Evolutionary conservation across 2,113 vertebrate genomes (phyloP).

Genomic region (Heterotis niloticus): DNA sequence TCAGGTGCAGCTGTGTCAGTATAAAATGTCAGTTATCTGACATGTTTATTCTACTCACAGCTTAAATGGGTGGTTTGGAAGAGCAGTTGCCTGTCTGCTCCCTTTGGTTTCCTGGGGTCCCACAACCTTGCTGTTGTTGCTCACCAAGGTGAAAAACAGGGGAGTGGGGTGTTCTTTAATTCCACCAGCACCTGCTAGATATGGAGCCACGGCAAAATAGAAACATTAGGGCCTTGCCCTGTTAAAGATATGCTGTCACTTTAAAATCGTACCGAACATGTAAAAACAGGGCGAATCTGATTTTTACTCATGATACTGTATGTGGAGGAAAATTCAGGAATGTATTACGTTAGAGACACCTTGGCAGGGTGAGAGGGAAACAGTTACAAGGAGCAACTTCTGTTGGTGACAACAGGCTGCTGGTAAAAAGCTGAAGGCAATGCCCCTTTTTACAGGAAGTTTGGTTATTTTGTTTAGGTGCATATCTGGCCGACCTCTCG

Average conservation of each 20-base stretch:
- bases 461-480: too few relatives aligned
- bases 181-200: not conserved
- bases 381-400: not conserved
- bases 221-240: not conserved
- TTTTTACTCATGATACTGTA: not conserved
- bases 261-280: not conserved
- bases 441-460: too few relatives aligned
- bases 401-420: too few relatives aligned
- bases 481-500: not conserved
- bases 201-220: not conserved
- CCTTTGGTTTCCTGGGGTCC: too few relatives aligned
- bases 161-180: too few relatives aligned
- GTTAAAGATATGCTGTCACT: not conserved
- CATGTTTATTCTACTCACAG: too few relatives aligned
- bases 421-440: too few relatives aligned
- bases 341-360: not conserved
- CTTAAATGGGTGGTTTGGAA: too few relatives aligned
- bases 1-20: too few relatives aligned
- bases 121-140: too few relatives aligned
- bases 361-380: not conserved
- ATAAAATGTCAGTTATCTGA: too few relatives aligned
- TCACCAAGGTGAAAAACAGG: not conserved
- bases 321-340: not conserved
- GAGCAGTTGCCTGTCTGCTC: too few relatives aligned
- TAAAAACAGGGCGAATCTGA: not conserved